Conservation (phyloP, 2,113 vertebrate species). For the Lepus timidus region DNA sequence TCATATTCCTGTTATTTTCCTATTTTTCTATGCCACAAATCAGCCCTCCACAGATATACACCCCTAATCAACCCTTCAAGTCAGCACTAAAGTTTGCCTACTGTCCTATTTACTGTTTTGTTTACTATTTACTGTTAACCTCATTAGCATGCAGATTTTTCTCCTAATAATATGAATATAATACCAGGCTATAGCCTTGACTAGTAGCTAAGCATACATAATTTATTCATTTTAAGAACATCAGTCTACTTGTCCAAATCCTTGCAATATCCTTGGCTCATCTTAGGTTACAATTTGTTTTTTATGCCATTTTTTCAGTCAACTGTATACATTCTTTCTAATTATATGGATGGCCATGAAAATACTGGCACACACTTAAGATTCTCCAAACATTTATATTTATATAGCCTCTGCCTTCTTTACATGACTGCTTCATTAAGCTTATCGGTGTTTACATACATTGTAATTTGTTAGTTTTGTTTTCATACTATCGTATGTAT, state of each 20-base stretch:
- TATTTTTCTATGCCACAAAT: neutral
- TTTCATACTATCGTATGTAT: neutral
- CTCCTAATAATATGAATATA: constrained; percentile 53
- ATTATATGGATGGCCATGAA: neutral
- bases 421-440: neutral
- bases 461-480: neutral
- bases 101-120: neutral
- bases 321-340: neutral
- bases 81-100: constrained; percentile 11
- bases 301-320: constrained; percentile 56
- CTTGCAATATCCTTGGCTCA: constrained; percentile 9
- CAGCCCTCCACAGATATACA: neutral
- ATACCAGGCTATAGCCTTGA: constrained; percentile 43
- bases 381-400: neutral
- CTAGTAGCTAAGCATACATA: neutral
- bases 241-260: constrained; percentile 42
- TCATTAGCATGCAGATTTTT: constrained; percentile 51
- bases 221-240: constrained; percentile 10
- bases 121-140: neutral
- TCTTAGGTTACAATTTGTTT: constrained; percentile 8
- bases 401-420: neutral
- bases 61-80: neutral
- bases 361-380: neutral
- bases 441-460: neutral
- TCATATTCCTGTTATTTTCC: neutral